Base-by-base conservation (phyloP, 2,113 vertebrate species). In the Aythya baeri region DNA sequence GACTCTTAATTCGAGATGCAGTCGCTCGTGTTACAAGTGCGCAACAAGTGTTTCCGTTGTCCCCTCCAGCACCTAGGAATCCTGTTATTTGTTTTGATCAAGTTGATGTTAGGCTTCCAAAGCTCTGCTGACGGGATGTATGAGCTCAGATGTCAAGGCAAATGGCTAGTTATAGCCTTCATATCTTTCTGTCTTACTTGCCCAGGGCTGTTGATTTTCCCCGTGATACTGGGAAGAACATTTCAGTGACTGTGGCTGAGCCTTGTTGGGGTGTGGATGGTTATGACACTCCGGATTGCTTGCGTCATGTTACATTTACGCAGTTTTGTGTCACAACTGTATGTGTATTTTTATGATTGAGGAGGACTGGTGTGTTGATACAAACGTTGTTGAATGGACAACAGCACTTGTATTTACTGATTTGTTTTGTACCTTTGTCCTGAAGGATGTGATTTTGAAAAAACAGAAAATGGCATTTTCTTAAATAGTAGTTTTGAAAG, bases 1-100 rank as follows among this genome's bases (percentile, higher is more conserved):
- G 61, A 6, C 52, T 67, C 29, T 41, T 83, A 74, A 34, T 8
- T 77, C 1, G 25, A 74, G 65, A 11, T 67, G 41, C 8, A 57
- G 44, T 34, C 8, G 1, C 22, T 75, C 13, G 3, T 1, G 1
- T 50, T 63, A 18, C 15, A 17, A 22, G 11, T 17, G 27, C 44
- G 27, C 2, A 1, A 41, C 41, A 41, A 41, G 12, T 46, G 41
- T 89, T 54, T 32, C 32, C 11, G 49, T 36, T 18, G n/a, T 38
- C 17, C 41, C 15, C 78, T 66, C 54, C 63, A 63, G 18, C 8
- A 18, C 31, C 17, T 49, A 13, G 46, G 55, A 74, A 67, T 81
- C 15, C 57, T 49, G 4, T 54, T 29, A 17, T 2, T 77, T 78
- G n/a, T 38, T 93, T 78, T 67, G 84, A 7, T 81, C 16, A 36